A percentile compares a stretch with the other conserved stretches of the same genome.
phyloP scores from a whole-genome alignment of 2,888 invertebrate species.

The Melangyna quadrimaculata region DNA sequence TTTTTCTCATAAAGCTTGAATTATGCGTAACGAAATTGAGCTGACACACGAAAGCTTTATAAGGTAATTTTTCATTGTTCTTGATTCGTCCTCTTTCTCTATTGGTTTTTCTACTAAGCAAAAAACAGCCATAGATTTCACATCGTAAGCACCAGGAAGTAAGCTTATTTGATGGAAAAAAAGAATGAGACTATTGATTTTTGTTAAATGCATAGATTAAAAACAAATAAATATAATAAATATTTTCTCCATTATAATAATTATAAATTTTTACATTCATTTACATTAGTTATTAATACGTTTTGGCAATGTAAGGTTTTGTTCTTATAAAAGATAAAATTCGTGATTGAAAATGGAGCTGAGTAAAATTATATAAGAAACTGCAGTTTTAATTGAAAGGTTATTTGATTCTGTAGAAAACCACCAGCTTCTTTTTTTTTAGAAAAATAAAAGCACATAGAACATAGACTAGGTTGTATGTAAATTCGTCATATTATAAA shows the following conservation, averaged over 20 bases:
- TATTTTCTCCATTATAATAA: not conserved
- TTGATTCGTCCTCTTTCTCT: conserved; percentile 24
- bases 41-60: not conserved
- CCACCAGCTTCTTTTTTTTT: too few species aligned
- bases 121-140: not conserved
- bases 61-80: not conserved
- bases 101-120: not conserved
- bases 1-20: not conserved
- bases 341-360: too few species aligned
- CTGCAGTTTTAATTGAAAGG: too few species aligned
- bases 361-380: too few species aligned
- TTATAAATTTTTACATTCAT: not conserved
- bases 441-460: too few species aligned
- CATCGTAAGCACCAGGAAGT: conserved; percentile 23
- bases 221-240: not conserved
- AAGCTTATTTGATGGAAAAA: conserved; percentile 1
- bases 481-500: too few species aligned
- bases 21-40: not conserved
- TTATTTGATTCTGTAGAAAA: too few species aligned
- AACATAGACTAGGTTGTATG: too few species aligned
- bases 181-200: conserved; percentile 25
- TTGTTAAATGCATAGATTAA: not conserved
- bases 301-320: too few species aligned
- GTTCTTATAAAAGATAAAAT: too few species aligned
- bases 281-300: too few species aligned